These are phyloP conservation scores for Andrena praecox DNA, from an alignment of 2,888 invertebrate species.

Conservation along the genomic window DNA sequence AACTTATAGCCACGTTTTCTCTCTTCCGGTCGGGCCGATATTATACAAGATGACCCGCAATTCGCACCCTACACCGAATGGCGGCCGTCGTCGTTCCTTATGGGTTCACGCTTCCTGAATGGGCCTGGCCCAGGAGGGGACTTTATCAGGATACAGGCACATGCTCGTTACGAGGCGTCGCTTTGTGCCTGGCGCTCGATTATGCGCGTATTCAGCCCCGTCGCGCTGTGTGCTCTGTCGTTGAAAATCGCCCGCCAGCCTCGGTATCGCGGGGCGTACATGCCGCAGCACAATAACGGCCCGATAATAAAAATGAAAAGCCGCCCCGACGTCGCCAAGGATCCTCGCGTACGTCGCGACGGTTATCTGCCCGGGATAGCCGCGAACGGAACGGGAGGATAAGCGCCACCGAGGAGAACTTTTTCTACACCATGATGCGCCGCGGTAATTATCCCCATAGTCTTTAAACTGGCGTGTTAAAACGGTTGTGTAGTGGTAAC, in stretches of 20 bases:
- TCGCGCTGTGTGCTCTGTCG: slow-evolving; percentile 22
- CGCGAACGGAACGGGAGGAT: neutral
- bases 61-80: slow-evolving; percentile 58
- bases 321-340: slow-evolving; percentile 12
- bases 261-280: slow-evolving; percentile 47
- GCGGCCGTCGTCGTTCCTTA: slow-evolving; percentile 68
- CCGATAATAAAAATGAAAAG: slow-evolving; percentile 64
- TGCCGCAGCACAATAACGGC: slow-evolving; percentile 48
- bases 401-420: neutral
- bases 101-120: slow-evolving; percentile 74
- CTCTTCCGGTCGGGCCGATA: slow-evolving; percentile 26
- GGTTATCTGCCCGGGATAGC: slow-evolving; percentile 15
- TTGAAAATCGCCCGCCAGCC: slow-evolving; percentile 41
- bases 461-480: neutral
- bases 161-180: slow-evolving; percentile 56
- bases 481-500: neutral
- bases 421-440: slow-evolving; percentile 5
- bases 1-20: slow-evolving; percentile 9
- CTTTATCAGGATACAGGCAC: slow-evolving; percentile 65
- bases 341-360: neutral
- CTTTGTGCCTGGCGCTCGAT: slow-evolving; percentile 68
- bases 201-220: slow-evolving; percentile 59
- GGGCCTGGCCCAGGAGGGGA: slow-evolving; percentile 53
- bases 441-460: neutral
- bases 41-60: slow-evolving; percentile 56